Evolutionary conservation across 2,113 vertebrate genomes (phyloP).

Genomic region (Nymphicus hollandicus): DNA sequence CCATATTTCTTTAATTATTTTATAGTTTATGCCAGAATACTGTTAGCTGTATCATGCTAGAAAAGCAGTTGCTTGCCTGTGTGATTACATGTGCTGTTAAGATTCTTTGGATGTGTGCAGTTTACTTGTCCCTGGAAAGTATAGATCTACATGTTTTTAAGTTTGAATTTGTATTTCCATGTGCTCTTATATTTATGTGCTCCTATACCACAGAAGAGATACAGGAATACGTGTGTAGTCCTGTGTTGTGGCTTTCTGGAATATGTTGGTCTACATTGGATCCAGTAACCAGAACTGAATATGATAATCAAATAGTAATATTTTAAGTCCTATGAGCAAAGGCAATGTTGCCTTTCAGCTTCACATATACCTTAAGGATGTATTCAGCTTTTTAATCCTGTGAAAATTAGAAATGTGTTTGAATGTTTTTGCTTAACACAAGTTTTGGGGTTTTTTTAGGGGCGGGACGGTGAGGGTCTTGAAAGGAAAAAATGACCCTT

Average conservation of each 20-base stretch:
- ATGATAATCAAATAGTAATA: not conserved
- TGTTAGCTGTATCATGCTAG: not conserved
- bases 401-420: not conserved
- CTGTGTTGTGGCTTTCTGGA: not conserved
- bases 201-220: not conserved
- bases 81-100: not conserved
- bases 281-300: not conserved
- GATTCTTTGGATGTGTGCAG: not conserved
- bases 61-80: not conserved
- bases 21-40: not conserved
- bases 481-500: not conserved
- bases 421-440: not conserved
- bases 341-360: not conserved
- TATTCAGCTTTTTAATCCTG: not conserved
- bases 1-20: not conserved
- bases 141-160: rapidly evolving
- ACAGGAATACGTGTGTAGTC: not conserved
- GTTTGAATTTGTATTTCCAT: not conserved
- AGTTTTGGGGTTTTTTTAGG: not conserved
- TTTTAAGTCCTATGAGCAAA: not conserved
- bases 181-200: not conserved
- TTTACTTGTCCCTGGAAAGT: not conserved
- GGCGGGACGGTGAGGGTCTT: rapidly evolving
- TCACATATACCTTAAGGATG: not conserved
- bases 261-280: not conserved